Evolutionary conservation across 2,888 invertebrate genomes (phyloP).

Genomic region (Hydropsyche betteni): DNA sequence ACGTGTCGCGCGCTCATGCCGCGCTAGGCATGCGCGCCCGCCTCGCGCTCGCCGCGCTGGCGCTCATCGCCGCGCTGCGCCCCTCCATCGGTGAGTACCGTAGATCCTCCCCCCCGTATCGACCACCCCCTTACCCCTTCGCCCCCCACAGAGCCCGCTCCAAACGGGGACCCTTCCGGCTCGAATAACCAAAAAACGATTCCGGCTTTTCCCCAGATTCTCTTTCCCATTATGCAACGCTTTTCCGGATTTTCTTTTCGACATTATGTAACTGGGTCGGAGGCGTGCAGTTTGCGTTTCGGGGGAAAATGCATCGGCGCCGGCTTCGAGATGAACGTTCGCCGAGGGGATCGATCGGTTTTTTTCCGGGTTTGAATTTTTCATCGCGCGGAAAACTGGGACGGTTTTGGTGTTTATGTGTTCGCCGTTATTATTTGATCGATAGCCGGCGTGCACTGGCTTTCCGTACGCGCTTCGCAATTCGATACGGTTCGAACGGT

Average conservation of each 20-base stretch:
- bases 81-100: constrained; percentile 17
- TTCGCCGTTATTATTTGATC: constrained; percentile 16
- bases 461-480: background rate
- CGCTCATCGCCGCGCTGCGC: constrained; percentile 67
- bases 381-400: background rate
- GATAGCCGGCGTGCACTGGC: constrained; percentile 13
- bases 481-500: background rate
- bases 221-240: too few relatives aligned
- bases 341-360: background rate
- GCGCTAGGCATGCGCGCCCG: constrained; percentile 67
- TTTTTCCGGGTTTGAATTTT: constrained; percentile 7
- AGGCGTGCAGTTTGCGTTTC: too few relatives aligned
- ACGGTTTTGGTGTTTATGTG: constrained; percentile 3
- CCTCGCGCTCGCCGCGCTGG: constrained; percentile 67
- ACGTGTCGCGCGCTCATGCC: constrained; percentile 57
- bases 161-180: too few relatives aligned
- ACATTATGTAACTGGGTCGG: background rate
- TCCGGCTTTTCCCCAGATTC: too few relatives aligned
- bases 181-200: too few relatives aligned
- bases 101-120: constrained; percentile 62
- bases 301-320: too few relatives aligned
- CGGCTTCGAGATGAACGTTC: too few relatives aligned
- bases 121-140: constrained; percentile 34
- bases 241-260: too few relatives aligned
- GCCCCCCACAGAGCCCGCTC: background rate